Evolutionary conservation across 2,113 vertebrate species (phyloP).

Genomic region (Mormyrus iriodes): DNA sequence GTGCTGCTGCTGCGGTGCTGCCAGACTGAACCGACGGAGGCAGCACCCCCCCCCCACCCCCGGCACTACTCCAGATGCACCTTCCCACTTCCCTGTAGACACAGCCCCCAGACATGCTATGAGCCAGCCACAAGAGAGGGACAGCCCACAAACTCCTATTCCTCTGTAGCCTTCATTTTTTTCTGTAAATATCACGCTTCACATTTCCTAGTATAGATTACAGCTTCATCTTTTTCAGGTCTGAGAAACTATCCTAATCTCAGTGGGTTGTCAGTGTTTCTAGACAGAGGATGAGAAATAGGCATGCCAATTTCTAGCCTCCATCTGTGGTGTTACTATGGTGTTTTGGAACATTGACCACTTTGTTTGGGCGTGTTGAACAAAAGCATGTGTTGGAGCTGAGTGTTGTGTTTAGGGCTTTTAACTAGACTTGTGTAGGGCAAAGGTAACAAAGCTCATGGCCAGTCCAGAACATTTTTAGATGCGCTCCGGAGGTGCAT

Average conservation of each 20-base stretch:
- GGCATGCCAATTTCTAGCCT: slow-evolving; percentile 45
- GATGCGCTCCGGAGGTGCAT: background rate
- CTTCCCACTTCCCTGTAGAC: slow-evolving; percentile 41
- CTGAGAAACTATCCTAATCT: background rate
- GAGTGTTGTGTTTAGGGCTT: background rate
- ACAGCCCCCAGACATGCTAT: slow-evolving; percentile 27
- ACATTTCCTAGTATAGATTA: slow-evolving; percentile 11
- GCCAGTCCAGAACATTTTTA: background rate
- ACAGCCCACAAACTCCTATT: slow-evolving; percentile 27
- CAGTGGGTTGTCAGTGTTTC: slow-evolving; percentile 33
- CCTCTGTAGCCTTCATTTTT: background rate
- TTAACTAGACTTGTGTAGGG: background rate
- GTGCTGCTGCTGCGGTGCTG: slow-evolving; percentile 7
- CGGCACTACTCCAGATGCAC: slow-evolving; percentile 52
- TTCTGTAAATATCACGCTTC: background rate
- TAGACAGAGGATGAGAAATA: slow-evolving; percentile 35
- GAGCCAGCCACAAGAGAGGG: slow-evolving; percentile 18
- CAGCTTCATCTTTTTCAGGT: background rate
- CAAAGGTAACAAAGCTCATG: background rate
- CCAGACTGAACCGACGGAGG: slow-evolving; percentile 12
- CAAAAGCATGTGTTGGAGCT: slow-evolving; percentile 15
- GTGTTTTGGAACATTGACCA: slow-evolving; percentile 59
- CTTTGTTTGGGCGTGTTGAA: slow-evolving; percentile 40
- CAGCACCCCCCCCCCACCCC: slow-evolving; percentile 26
- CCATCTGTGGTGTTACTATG: slow-evolving; percentile 47